phyloP scores from a whole-genome alignment of 2,888 invertebrate genomes.

The Actias luna region DNA sequence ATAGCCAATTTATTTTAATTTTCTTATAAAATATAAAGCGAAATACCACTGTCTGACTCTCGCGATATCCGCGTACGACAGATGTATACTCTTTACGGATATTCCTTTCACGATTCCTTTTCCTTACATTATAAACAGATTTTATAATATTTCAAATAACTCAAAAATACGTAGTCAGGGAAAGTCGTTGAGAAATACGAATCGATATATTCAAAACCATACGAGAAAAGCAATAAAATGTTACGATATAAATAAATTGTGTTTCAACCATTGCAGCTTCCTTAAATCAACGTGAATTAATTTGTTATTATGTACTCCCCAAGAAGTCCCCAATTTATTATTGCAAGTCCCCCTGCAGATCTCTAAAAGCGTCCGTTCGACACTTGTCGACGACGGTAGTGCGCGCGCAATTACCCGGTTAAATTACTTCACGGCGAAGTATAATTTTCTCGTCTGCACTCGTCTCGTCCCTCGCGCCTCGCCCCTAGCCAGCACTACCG shows the following conservation, averaged over 20 bases:
- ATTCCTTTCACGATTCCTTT: no score
- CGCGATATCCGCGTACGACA: no score
- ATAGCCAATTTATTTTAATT: no score
- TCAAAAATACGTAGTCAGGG: no score
- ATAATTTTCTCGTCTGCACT: slow-evolving; percentile 56
- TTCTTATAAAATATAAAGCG: no score
- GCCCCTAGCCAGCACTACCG: neutral
- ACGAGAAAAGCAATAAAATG: no score
- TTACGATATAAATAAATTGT: neutral
- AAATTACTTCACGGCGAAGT: slow-evolving; percentile 58
- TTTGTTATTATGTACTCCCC: neutral
- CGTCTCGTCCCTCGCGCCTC: slow-evolving; percentile 17
- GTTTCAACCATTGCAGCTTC: neutral
- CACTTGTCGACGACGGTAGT: slow-evolving; percentile 22
- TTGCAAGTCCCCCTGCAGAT: neutral
- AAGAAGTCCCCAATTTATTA: neutral
- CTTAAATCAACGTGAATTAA: neutral
- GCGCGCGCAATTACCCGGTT: slow-evolving; percentile 60
- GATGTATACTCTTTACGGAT: no score
- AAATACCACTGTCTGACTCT: no score
- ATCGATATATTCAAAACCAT: no score
- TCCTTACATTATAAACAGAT: no score
- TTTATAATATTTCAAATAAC: no score
- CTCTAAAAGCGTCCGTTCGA: slow-evolving; percentile 16
- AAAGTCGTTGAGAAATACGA: no score